A percentile compares a stretch with the other conserved stretches of the same genome.
Evolutionary conservation across 1,140 invertebrate genomes (phyloP).

Genomic region (Nasonia longicornis): DNA sequence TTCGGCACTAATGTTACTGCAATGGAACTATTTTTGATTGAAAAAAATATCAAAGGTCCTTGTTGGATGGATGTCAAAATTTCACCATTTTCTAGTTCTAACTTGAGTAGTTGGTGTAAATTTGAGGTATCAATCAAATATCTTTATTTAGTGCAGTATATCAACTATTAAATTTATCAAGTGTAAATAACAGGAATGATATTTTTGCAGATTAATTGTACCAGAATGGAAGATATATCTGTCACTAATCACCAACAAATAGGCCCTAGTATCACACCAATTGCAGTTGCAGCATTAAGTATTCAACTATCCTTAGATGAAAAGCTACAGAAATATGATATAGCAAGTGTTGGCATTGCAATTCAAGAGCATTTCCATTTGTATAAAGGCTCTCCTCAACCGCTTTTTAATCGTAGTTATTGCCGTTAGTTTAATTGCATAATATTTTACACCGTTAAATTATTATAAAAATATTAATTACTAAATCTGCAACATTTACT

Average conservation of each 20-base stretch:
- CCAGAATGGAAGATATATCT: neutral
- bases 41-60: conserved; percentile 93
- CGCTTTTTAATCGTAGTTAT: conserved; percentile 86
- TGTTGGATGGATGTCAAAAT: conserved; percentile 91
- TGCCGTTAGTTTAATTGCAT: conserved; percentile 74
- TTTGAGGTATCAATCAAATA: conserved; percentile 73
- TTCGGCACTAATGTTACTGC: conserved; percentile 91
- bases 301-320: conserved; percentile 82
- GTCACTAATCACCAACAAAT: neutral
- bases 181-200: too few relatives aligned
- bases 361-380: conserved; percentile 78
- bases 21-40: conserved; percentile 90
- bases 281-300: conserved; percentile 83
- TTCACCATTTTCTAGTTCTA: conserved; percentile 70
- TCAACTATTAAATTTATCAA: neutral
- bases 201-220: neutral
- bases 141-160: neutral
- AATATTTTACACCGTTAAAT: neutral
- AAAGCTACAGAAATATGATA: conserved; percentile 85
- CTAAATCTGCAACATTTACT: too few relatives aligned
- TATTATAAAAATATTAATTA: neutral
- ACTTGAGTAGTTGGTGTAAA: conserved; percentile 83
- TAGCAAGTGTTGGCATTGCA: conserved; percentile 86
- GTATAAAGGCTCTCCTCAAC: conserved; percentile 69
- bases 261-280: conserved; percentile 77